Base-by-base conservation (phyloP, 2,113 vertebrate species). In the Otus sunia region DNA sequence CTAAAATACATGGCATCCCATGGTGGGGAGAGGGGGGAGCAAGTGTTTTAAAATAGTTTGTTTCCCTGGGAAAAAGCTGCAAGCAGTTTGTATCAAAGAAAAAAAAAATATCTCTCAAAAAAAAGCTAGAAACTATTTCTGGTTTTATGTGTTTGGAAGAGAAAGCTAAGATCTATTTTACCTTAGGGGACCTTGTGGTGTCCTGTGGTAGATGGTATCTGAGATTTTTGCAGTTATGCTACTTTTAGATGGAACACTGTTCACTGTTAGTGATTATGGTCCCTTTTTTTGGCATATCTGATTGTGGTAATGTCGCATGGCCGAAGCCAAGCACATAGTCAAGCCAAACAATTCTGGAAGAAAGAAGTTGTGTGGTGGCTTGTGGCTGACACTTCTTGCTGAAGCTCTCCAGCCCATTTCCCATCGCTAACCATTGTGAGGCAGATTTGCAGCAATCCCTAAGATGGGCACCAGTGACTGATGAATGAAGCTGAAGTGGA, bases 151-250 rank as follows among this genome's bases (percentile, higher is more conserved):
- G 41, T 88, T 97, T 95, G 94, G 73, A 90, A 94, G 80, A 91
- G 71, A 87, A 92, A 56, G 15, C 80, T 79, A 25, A 86, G 90
- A 73, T 92, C 62, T 82, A 1, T 94, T 95, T 94, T 95, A 95
- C 89, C 86, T 95, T 92, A 91, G 76, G 94, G 97, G 91, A 94
- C 92, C 77, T 86, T 63, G 94, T 64, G 91, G 86, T 92, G 69
- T 94, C 66, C 73, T 94, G 69, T 47, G 80, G 79, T 95, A 59
- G 95, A 93, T 94, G 55, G 53, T 76, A 68, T 90, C 92, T 89
- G 80, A n/a, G 59, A 69, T 56, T 60, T 81, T 64, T 97, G 69
- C 83, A 85, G 91, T 62, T 92, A 5, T 45, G 74, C 92, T 96
- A 2, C 87, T 96, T 89, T 85, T n/a, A 62, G 77, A 45, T 58